A percentile compares a stretch with the other conserved stretches of the same genome.
These are phyloP conservation scores for Callopanchax toddi DNA, from an alignment of 2,113 vertebrate species.

Conservation along the genomic window DNA sequence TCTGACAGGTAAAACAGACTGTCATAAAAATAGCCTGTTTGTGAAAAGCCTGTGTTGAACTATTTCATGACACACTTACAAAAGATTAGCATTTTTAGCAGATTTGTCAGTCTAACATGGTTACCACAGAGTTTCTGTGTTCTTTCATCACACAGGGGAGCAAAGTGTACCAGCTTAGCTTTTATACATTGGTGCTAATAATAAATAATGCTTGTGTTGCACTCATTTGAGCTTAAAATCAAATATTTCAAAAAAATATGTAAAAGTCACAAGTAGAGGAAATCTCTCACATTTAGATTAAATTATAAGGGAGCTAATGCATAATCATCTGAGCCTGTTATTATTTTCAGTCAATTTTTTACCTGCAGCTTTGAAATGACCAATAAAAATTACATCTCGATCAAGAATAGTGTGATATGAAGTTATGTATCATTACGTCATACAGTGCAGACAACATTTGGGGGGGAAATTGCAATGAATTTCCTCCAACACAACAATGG, in stretches of 20 bases:
- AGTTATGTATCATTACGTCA: too few species aligned
- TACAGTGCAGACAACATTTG: too few species aligned
- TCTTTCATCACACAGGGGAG: conserved; percentile 12
- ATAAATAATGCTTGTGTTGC: conserved; percentile 8
- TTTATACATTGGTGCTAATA: not conserved
- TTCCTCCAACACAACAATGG: too few species aligned
- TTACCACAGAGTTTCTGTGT: conserved; percentile 1
- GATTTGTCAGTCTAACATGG: conserved; percentile 30
- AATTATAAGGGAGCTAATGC: not conserved
- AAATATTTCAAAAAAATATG: not conserved
- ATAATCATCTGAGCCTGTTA: too few species aligned
- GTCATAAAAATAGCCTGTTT: conserved; percentile 68
- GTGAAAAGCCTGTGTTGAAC: conserved; percentile 43
- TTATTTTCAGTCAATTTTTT: too few species aligned
- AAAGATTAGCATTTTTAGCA: conserved; percentile 44
- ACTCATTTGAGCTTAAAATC: not conserved
- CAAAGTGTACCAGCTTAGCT: not conserved
- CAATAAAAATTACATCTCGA: too few species aligned
- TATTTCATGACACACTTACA: conserved; percentile 44
- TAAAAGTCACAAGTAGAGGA: not conserved
- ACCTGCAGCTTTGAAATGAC: too few species aligned
- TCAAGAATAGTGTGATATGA: too few species aligned
- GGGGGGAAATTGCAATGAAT: too few species aligned
- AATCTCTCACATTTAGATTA: not conserved
- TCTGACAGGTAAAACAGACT: conserved; percentile 67